Base-by-base conservation (phyloP, 2,797 vertebrate species). In the Sebastes ruberrimus region DNA sequence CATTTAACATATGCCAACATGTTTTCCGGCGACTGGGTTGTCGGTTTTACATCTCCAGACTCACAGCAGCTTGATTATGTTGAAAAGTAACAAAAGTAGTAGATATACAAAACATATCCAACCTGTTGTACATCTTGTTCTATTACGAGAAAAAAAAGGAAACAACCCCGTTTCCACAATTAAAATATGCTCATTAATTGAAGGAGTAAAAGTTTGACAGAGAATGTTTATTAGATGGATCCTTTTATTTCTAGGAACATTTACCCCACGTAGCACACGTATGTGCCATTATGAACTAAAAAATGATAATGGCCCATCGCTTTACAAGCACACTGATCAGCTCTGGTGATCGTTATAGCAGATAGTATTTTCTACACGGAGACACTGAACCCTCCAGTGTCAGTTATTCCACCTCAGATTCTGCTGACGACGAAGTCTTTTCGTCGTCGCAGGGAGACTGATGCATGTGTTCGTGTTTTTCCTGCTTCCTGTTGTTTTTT, bases 311-410 rank as follows among this genome's bases (percentile, higher is more conserved):
- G 28, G 42, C 25, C 42, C 68, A 25, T 52, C 25, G 33, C 60
- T 80, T 73, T 59, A 74, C 49, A 84, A 85, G 83, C 85, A 87
- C 85, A 81, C 16, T 27, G 49, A 81, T 68, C 32, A 0, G 67
- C 70, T 71, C 64, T 60, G 72, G 32, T 75, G 42, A 53, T 7
- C 46, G 18, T 49, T 49, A 20, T 49, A 25, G 62, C 61, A 38
- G 22, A 4, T 55, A 23, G 10, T 38, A 23, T 42, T 65, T 46
- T 46, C 14, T 42, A 42, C 62, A 9, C 33, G 2, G 33, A 64
- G n/a, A 23, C 74, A 16, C 38, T 28, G n/a, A 78, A 73, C 20
- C 49, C 20, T 53, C 49, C 49, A 22, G 49, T 53, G 20, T 53
- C 49, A 55, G 49, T 53, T 5, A 1, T 65, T 10, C 18, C 65